Percentiles rank a stretch among this genome's conserved stretches.
These are phyloP conservation scores for Ammodytes marinus DNA, from an alignment of 2,113 vertebrate genomes.

Conservation along the genomic window DNA sequence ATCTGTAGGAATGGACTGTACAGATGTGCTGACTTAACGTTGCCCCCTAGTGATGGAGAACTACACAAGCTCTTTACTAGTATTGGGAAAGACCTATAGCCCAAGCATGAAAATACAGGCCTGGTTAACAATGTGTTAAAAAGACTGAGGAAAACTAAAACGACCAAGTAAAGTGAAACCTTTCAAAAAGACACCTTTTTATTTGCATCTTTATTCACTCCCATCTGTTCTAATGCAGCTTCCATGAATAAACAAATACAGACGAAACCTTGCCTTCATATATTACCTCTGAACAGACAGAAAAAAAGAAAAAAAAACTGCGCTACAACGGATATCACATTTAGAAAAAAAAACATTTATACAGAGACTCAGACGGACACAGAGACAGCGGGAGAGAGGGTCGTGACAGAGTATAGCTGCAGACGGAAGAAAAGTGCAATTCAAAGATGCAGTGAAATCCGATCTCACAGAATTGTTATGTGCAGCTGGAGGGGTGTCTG, in stretches of 20 bases:
- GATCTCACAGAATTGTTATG: conserved; percentile 34
- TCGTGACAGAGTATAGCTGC: conserved; percentile 4
- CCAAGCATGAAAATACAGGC: not conserved
- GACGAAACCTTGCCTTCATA: conserved; percentile 50
- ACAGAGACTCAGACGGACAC: conserved; percentile 31
- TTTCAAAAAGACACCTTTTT: not conserved
- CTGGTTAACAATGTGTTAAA: not conserved
- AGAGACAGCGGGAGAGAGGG: conserved; percentile 17
- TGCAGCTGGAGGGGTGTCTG: conserved; percentile 14
- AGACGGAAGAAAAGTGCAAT: conserved; percentile 52
- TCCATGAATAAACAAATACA: conserved; percentile 58
- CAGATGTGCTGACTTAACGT: conserved; percentile 52
- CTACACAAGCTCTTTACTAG: not conserved
- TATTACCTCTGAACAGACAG: conserved; percentile 66
- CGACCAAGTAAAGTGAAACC: not conserved
- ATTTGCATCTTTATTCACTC: conserved; percentile 72
- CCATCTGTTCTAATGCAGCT: conserved; percentile 57
- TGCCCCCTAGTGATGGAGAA: conserved; percentile 66
- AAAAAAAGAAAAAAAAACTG: conserved; percentile 16
- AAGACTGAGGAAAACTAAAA: not conserved
- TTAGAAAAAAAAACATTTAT: conserved; percentile 31
- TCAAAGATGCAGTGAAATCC: conserved; percentile 36
- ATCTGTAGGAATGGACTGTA: not conserved
- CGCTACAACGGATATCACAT: conserved; percentile 60
- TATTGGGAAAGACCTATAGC: not conserved